phyloP scores from a whole-genome alignment of 2,797 vertebrate genomes.

The Microtus agrestis region DNA sequence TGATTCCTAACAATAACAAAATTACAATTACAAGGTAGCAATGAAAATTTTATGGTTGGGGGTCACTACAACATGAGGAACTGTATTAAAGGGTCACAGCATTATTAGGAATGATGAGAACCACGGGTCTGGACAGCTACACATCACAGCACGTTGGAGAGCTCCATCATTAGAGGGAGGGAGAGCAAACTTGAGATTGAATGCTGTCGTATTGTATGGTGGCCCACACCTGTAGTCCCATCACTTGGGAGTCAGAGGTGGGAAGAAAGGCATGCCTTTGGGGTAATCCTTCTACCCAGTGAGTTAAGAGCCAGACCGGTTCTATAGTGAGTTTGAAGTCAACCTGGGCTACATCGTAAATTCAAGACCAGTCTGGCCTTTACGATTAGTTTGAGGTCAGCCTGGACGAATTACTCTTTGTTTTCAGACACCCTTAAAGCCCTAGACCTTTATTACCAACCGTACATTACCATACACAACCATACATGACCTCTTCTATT shows the following conservation, averaged over 20 bases:
- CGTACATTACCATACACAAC: not conserved
- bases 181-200: not conserved
- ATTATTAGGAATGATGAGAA: not conserved
- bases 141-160: not conserved
- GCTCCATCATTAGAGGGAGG: not conserved
- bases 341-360: not conserved
- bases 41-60: not conserved
- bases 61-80: not conserved
- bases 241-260: not conserved
- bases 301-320: not conserved
- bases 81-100: not conserved
- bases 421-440: not conserved
- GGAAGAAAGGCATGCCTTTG: not conserved
- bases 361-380: not conserved
- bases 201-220: not conserved
- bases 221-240: not conserved
- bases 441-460: not conserved
- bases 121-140: rapidly evolving
- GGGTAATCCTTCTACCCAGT: not conserved
- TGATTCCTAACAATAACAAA: not conserved
- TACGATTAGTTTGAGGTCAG: not conserved
- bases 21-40: not conserved
- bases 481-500: not conserved
- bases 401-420: not conserved
- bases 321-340: not conserved